Evolutionary conservation across 1,140 invertebrate species (phyloP).

Genomic region (Pteromalus puparum): DNA sequence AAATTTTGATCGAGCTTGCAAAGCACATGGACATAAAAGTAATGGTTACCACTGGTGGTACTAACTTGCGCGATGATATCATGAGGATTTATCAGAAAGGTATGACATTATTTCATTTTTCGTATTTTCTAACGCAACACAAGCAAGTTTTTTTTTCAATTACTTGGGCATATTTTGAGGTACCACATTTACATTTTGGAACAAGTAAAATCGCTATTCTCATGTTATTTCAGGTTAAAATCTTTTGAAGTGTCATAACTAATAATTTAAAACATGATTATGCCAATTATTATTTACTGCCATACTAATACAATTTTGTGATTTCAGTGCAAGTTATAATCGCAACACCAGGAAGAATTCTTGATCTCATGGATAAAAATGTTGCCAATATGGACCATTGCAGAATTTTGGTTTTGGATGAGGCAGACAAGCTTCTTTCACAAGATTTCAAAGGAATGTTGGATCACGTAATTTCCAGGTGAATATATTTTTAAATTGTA

Average conservation of each 20-base stretch:
- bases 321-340: constrained; percentile 97
- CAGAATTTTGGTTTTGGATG: constrained; percentile 97
- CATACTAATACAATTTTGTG: constrained; percentile 46
- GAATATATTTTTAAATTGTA: constrained; percentile 35
- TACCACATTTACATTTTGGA: too few species aligned
- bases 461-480: constrained; percentile 95
- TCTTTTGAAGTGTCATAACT: not conserved
- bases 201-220: too few species aligned
- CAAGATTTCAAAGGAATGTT: constrained; percentile 99
- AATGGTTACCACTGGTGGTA: constrained; percentile 99
- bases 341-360: constrained; percentile 98
- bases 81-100: constrained; percentile 99
- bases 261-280: not conserved
- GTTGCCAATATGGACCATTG: constrained; percentile 97
- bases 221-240: too few species aligned
- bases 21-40: constrained; percentile 97
- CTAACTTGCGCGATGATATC: constrained; percentile 99
- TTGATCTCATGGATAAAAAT: constrained; percentile 99
- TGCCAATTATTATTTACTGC: not conserved
- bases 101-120: constrained; percentile 63
- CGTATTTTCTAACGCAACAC: not conserved
- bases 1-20: constrained; percentile 98
- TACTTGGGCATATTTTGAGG: too few species aligned
- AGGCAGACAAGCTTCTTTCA: constrained; percentile 98
- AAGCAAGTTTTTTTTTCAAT: too few species aligned